Percentiles rank a stretch among this genome's conserved stretches.
Conservation (phyloP, 2,888 invertebrate species). For the Microplitis deprimator region DNA sequence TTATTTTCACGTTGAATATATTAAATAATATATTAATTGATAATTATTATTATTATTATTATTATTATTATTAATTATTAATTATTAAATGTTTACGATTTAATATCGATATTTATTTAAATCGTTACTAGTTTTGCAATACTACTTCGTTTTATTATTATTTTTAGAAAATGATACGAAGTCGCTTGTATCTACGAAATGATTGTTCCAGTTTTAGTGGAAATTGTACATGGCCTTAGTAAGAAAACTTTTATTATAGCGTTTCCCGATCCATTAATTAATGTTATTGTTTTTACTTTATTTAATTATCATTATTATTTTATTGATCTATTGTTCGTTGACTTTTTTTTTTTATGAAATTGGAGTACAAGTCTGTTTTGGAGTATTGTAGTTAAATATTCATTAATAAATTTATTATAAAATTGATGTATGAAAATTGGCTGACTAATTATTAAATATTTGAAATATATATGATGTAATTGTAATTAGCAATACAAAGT, state of each 20-base stretch:
- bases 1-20: not conserved
- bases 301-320: slow-evolving; percentile 3
- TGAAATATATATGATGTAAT: slow-evolving; percentile 3
- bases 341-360: not conserved
- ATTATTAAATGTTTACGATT: not conserved
- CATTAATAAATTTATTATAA: not conserved
- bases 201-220: slow-evolving; percentile 70
- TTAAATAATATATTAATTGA: slow-evolving; percentile 8
- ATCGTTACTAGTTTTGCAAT: slow-evolving; percentile 58
- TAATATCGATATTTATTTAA: slow-evolving; percentile 39
- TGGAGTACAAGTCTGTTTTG: not conserved
- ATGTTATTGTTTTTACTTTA: not conserved
- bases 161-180: slow-evolving; percentile 60
- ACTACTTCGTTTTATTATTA: slow-evolving; percentile 65
- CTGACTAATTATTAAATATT: slow-evolving; percentile 12
- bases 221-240: slow-evolving; percentile 64
- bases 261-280: slow-evolving; percentile 22
- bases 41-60: not conserved
- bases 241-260: slow-evolving; percentile 43
- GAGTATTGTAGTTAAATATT: not conserved
- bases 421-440: not conserved
- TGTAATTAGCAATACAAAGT: slow-evolving; percentile 27
- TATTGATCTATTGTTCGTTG: not conserved
- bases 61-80: not conserved
- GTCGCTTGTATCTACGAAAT: slow-evolving; percentile 51